Base-by-base conservation (phyloP, 1,140 invertebrate genomes). In the Samia ricini region DNA sequence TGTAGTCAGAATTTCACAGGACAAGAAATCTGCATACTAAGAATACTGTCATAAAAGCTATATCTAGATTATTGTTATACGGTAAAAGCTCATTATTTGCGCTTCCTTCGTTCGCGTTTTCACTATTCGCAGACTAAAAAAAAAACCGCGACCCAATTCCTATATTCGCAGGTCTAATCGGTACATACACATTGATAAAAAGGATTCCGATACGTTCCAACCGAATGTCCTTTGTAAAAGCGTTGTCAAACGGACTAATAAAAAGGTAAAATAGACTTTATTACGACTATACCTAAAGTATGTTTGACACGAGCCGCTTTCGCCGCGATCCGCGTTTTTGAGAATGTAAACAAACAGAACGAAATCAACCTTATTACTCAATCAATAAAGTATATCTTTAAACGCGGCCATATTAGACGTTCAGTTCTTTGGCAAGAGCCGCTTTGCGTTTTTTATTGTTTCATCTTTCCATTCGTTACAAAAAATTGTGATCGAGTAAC, bases 1-100 rank as follows among this genome's bases (percentile, higher is more conserved):
- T 8, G 0, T 29, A 29, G 10, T 8, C 26, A 29, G 26, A 29
- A 29, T 29, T 29, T 29, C 26, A 29, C 4, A 10, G 10, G 6
- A 29, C 10, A 8, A 29, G 10, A 29, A n/a, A n/a, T n/a, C n/a
- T n/a, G n/a, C n/a, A n/a, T n/a, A n/a, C n/a, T n/a, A n/a, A 18
- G 15, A 51, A 51, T 51, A 51, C 21, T 51, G 49, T 51, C 12
- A n/a, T 51, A 51, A 51, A n/a, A 51, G 21, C 18, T 51, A 51
- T n/a, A 20, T 20, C 49, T 18, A 21, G 21, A 20, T 51, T 50
- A 1, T 21, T 50, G 8, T n/a, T n/a, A n/a, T 50, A 50, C 49
- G 15, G 20, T 19, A 50, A 50, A 19, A 50, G n/a, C 49, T 19
- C 49, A 20, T 15, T 50, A 50, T 50, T 50, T n/a, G 49, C 49